Base-by-base conservation (phyloP, 2,797 vertebrate species). In the Hozukius guyotensis region DNA sequence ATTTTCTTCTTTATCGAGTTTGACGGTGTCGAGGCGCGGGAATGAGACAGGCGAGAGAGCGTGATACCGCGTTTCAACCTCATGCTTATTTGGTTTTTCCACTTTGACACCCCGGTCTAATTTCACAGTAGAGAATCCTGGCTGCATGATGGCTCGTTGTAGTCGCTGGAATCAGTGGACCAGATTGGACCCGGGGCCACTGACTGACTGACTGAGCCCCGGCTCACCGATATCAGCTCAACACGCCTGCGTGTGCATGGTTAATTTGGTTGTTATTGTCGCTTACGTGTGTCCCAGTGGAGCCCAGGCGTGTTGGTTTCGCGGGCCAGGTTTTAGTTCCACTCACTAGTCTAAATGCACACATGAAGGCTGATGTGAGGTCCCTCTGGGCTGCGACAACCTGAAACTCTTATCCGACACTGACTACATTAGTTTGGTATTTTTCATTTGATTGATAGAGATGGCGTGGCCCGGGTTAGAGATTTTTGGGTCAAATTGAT, bases 41-140 rank as follows among this genome's bases (percentile, higher is more conserved):
- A 56, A 84, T 64, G 88, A 83, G 80, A 84, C 73, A 85, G 80
- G 82, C 78, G 71, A 89, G 80, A 69, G 82, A 85, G 88, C 36
- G 63, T 75, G 87, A 91, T 79, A 75, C 82, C n/a, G 69, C 38
- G 78, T 80, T 89, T 74, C 90, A 89, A 77, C 83, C 88, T 94
- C 89, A 92, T 90, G 92, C 90, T 91, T 89, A 87, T 91, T 92
- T 90, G 89, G 72, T 86, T 93, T 93, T 94, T 93, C 91, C 92
- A 93, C 90, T 93, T 91, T 94, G 84, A 90, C 91, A 91, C 92
- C 88, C 90, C 65, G 25, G 78, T 88, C 81, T 90, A 90, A 94
- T 94, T 92, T 93, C 90, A 93, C 92, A 91, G 90, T 78, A 75
- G 83, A 89, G 75, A 77, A 77, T 88, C 86, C 85, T 85, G 81